phyloP scores from a whole-genome alignment of 1,140 invertebrate genomes.

The Patella vulgata region DNA sequence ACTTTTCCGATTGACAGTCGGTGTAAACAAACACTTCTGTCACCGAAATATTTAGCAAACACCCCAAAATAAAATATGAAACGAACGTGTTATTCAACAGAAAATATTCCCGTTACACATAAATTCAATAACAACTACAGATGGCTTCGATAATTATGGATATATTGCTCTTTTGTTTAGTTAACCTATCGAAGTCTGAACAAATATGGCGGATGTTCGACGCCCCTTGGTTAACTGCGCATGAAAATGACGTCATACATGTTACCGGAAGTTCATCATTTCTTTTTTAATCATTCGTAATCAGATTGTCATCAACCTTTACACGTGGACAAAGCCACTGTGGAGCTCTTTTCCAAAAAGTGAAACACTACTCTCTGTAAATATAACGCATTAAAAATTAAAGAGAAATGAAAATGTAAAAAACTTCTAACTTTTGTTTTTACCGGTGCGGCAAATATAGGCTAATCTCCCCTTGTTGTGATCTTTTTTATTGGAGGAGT shows the following conservation, averaged over 20 bases:
- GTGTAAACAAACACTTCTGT: slow-evolving; percentile 39
- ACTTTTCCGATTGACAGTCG: slow-evolving; percentile 44
- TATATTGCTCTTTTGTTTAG: background rate
- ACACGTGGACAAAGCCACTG: too few species aligned
- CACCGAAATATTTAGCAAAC: slow-evolving; percentile 9
- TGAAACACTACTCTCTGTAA: too few species aligned
- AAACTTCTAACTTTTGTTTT: too few species aligned
- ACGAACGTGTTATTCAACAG: background rate
- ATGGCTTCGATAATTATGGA: slow-evolving; percentile 19
- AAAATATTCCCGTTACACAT: background rate
- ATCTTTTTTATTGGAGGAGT: too few species aligned
- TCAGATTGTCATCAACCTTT: too few species aligned
- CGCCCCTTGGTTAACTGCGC: slow-evolving; percentile 38
- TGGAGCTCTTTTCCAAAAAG: too few species aligned
- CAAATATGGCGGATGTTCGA: slow-evolving; percentile 38
- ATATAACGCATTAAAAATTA: too few species aligned
- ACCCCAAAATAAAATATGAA: slow-evolving; percentile 19
- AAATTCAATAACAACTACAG: background rate
- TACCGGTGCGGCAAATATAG: too few species aligned
- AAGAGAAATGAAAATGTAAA: too few species aligned
- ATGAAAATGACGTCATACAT: slow-evolving; percentile 36
- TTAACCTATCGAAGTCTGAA: slow-evolving; percentile 9
- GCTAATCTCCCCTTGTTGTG: too few species aligned
- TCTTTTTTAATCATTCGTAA: too few species aligned
- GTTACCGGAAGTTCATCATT: slow-evolving; percentile 20